Percentiles rank a stretch among this genome's conserved stretches.
Conservation (phyloP, 2,888 invertebrate species). For the Parthenolecanium corni region DNA sequence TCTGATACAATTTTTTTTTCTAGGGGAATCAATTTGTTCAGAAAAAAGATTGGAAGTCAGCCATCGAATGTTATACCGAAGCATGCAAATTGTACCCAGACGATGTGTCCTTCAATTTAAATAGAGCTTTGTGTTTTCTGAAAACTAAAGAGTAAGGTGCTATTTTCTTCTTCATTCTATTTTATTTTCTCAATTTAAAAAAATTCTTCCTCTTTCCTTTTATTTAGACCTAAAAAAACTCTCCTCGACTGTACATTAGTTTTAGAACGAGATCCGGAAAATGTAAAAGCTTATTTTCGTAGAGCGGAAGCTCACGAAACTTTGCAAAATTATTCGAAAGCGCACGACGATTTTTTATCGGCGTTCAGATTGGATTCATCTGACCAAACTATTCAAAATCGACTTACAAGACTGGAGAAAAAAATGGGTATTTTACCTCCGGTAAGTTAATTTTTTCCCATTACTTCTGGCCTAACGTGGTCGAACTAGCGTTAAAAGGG, state of each 20-base stretch:
- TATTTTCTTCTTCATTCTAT: not conserved
- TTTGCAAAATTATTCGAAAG: slow-evolving; percentile 3
- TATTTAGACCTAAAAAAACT: slow-evolving; percentile 10
- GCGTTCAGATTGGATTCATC: slow-evolving; percentile 10
- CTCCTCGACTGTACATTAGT: slow-evolving; percentile 13
- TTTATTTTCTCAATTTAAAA: not conserved
- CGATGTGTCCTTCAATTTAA: slow-evolving; percentile 71
- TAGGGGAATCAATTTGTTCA: slow-evolving; percentile 6
- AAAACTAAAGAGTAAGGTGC: slow-evolving; percentile 60
- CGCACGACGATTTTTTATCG: slow-evolving; percentile 11
- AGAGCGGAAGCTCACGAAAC: slow-evolving; percentile 9
- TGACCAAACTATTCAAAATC: slow-evolving; percentile 1
- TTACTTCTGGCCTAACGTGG: no score
- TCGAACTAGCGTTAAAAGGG: no score
- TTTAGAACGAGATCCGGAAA: slow-evolving; percentile 13
- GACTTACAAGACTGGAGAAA: slow-evolving; percentile 13
- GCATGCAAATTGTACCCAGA: slow-evolving; percentile 38
- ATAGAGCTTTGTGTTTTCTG: slow-evolving; percentile 74
- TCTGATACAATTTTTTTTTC: slow-evolving; percentile 10
- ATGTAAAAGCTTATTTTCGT: slow-evolving; percentile 9
- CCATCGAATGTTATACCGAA: slow-evolving; percentile 19
- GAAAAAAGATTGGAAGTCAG: slow-evolving; percentile 28
- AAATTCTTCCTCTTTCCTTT: not conserved
- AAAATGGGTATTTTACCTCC: not conserved
- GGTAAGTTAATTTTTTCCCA: no score